Percentiles rank a stretch among this genome's conserved stretches.
Conservation (phyloP, 2,113 vertebrate genomes). For the Tringa solitaria region DNA sequence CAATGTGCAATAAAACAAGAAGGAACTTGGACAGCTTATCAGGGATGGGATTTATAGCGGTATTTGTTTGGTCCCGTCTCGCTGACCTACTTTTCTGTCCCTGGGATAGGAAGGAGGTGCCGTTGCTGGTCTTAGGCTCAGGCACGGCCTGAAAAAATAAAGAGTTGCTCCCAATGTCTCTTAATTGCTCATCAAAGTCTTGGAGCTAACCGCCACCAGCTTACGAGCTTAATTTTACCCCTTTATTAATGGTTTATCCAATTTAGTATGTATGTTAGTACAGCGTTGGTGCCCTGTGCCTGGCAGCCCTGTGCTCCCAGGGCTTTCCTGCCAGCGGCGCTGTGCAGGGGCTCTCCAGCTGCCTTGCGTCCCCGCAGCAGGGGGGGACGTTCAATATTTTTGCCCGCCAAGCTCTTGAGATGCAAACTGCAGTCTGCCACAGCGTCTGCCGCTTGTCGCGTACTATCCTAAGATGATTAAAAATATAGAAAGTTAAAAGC, state of each 20-base stretch:
- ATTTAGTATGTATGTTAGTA: background rate
- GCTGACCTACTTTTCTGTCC: background rate
- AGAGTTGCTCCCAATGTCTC: background rate
- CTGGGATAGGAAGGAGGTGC: background rate
- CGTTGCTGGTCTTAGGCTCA: background rate
- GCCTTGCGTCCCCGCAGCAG: background rate
- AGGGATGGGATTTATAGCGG: background rate
- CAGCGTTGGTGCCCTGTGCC: background rate
- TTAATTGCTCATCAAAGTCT: background rate
- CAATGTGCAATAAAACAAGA: slow-evolving; percentile 30
- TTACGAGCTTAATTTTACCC: background rate
- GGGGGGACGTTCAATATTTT: background rate
- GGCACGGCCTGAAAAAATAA: background rate
- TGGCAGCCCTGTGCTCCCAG: background rate
- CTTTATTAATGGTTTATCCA: background rate
- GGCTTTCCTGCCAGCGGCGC: background rate
- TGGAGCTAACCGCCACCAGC: background rate
- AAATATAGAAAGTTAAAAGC: slow-evolving; percentile 16
- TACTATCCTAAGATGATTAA: background rate
- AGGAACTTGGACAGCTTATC: slow-evolving; percentile 1
- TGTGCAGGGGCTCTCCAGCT: background rate
- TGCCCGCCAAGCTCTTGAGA: background rate
- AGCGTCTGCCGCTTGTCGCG: background rate
- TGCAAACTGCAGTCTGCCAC: background rate
- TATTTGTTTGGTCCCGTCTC: background rate